Evolutionary conservation across 2,113 vertebrate genomes (phyloP).

Genomic region (Saguinus midas): DNA sequence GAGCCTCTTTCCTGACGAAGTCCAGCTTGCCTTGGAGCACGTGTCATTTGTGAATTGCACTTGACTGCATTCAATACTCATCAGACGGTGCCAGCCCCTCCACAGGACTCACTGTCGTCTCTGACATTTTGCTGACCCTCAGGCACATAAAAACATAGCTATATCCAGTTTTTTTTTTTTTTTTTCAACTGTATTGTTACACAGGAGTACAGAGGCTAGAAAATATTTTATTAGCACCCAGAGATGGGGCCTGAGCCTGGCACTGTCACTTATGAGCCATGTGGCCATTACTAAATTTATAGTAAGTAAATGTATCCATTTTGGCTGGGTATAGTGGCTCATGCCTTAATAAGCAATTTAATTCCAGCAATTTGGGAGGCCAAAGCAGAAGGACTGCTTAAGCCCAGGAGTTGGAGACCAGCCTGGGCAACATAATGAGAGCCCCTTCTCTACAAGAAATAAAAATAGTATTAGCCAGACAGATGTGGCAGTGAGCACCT

Average conservation of each 20-base stretch:
- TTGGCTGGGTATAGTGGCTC: not conserved
- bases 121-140: not conserved
- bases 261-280: fast-evolving
- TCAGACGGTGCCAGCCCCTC: not conserved
- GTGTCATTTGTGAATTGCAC: fast-evolving
- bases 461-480: no score
- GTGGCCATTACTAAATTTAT: not conserved
- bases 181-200: fast-evolving
- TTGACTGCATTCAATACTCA: fast-evolving
- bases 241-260: not conserved
- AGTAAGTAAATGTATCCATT: not conserved
- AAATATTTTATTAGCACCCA: not conserved
- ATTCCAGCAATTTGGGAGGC: no score
- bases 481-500: no score
- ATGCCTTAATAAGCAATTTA: no score
- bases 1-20: fast-evolving
- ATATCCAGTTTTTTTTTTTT: no score
- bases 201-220: not conserved
- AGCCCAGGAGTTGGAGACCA: no score
- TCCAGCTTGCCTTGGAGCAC: fast-evolving
- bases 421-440: no score
- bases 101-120: fast-evolving
- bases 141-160: not conserved
- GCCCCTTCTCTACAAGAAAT: no score
- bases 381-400: no score